Evolutionary conservation across 2,113 vertebrate genomes (phyloP).

Genomic region (Sphaerodactylus townsendi): DNA sequence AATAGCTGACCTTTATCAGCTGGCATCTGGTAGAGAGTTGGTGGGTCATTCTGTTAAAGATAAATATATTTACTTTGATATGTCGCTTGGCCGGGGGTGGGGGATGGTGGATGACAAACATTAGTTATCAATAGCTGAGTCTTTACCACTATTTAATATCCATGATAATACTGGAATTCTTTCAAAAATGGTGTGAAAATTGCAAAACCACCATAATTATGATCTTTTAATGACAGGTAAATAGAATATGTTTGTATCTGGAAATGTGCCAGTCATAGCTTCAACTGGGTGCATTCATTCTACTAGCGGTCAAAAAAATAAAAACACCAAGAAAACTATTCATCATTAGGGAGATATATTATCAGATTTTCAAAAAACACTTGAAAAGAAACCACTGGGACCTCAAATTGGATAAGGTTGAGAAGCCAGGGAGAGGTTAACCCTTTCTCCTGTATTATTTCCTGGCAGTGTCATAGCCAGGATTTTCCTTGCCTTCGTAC

Average conservation of each 20-base stretch:
- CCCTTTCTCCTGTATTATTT: too few species aligned
- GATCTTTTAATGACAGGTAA: slow-evolving; percentile 9
- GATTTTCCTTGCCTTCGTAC: too few species aligned
- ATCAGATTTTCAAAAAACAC: too few species aligned
- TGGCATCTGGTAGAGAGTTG: slow-evolving; percentile 50
- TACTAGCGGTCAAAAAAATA: neutral
- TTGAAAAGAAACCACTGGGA: too few species aligned
- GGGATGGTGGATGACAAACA: too few species aligned
- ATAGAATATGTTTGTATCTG: slow-evolving; percentile 5
- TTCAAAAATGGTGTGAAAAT: slow-evolving; percentile 25
- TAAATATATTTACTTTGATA: slow-evolving; percentile 50
- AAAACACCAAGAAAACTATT: neutral
- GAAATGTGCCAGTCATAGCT: neutral
- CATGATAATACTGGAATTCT: slow-evolving; percentile 12
- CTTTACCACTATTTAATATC: slow-evolving; percentile 26
- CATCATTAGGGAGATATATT: too few species aligned
- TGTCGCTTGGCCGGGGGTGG: neutral
- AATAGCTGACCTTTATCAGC: slow-evolving; percentile 76
- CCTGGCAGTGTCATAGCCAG: too few species aligned
- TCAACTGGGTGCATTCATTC: neutral
- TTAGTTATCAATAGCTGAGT: slow-evolving; percentile 17
- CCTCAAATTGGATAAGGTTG: too few species aligned
- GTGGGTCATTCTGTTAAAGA: slow-evolving; percentile 65
- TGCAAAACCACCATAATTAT: slow-evolving; percentile 1
- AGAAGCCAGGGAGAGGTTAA: too few species aligned